Evolutionary conservation across 2,888 invertebrate species (phyloP), one percentile per base, ranked within the genome.

Genomic region (Zonitis immaculata): DNA sequence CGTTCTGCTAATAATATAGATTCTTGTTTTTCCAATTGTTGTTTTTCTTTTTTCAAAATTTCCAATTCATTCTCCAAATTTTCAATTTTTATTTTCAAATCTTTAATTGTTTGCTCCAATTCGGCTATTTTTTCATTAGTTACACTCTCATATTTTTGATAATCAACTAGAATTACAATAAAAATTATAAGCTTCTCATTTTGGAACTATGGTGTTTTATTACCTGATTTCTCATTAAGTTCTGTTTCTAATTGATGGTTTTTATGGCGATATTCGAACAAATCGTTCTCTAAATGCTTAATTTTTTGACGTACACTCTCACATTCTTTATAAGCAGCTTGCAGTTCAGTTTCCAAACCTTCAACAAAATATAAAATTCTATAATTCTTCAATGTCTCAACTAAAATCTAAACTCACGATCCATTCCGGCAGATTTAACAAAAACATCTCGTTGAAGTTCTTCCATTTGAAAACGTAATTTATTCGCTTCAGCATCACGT

Each of bases 291-390:
- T 57, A 86, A 68, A 3, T 81, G 80, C 20, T 80, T 75, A 62
- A 86, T 79, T 53, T 81, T 77, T 64, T 82, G 81, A 16, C 82
- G 74, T 22, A 83, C 78, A 59, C 80, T 72, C 67, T 86, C 86
- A 1, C 84, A 82, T 71, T 87, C 86, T 63, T 85, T 86, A 73
- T 82, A 80, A 0, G 86, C 83, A n/a, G 82, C 78, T 58, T 80
- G 80, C 14, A 86, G 72, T 66, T 85, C 84, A 65, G 81, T 79
- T 77, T 85, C 83, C 61, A 86, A 73, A 54, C 83, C 86, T 86
- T 77, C 5, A 30, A 46, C 18, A 28, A 52, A 12, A 16, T 11
- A 20, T 12, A 18, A 11, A 39, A 28, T 26, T 42, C 12, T 52
- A 52, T 22, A 47, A 44, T 12, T 12, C 12, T 9, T 42, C 16